Percentiles rank a stretch among this genome's conserved stretches.
Evolutionary conservation across 2,113 vertebrate species (phyloP).

Genomic region (Carassius carassius): DNA sequence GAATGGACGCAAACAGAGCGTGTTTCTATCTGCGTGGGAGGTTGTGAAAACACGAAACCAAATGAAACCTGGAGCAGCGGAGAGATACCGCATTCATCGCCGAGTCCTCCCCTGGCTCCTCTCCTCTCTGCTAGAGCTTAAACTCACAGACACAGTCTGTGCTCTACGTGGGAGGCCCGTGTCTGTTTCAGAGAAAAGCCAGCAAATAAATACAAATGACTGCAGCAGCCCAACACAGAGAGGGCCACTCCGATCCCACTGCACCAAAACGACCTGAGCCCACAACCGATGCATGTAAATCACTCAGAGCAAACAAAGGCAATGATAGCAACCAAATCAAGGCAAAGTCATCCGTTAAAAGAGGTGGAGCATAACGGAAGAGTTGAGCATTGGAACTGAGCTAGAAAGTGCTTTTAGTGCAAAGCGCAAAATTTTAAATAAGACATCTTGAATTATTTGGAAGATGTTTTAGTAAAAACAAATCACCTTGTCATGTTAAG

Average conservation of each 20-base stretch:
- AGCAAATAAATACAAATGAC: conserved; percentile 74
- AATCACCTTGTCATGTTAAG: neutral
- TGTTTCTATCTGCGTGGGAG: conserved; percentile 26
- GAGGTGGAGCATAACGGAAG: conserved; percentile 32
- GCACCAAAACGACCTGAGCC: conserved; percentile 62
- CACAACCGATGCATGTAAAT: conserved; percentile 18
- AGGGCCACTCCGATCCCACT: conserved; percentile 71
- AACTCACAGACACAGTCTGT: conserved; percentile 34
- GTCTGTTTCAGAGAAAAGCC: conserved; percentile 46
- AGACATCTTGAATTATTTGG: neutral
- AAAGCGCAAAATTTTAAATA: neutral
- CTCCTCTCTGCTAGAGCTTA: conserved; percentile 38
- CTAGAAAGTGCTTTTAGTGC: neutral
- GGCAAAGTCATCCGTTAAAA: conserved; percentile 18
- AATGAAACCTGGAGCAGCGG: conserved; percentile 38
- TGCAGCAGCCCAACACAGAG: conserved; percentile 67
- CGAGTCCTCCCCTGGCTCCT: conserved; percentile 34
- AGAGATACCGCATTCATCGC: conserved; percentile 38
- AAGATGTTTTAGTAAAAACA: neutral
- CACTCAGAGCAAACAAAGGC: conserved; percentile 34
- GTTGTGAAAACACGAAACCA: conserved; percentile 31
- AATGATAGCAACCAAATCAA: conserved; percentile 13
- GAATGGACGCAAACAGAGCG: conserved; percentile 10
- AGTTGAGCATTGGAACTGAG: neutral
- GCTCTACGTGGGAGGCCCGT: conserved; percentile 48